Conservation (phyloP, 2,797 vertebrate genomes). For the Falco cherrug region DNA sequence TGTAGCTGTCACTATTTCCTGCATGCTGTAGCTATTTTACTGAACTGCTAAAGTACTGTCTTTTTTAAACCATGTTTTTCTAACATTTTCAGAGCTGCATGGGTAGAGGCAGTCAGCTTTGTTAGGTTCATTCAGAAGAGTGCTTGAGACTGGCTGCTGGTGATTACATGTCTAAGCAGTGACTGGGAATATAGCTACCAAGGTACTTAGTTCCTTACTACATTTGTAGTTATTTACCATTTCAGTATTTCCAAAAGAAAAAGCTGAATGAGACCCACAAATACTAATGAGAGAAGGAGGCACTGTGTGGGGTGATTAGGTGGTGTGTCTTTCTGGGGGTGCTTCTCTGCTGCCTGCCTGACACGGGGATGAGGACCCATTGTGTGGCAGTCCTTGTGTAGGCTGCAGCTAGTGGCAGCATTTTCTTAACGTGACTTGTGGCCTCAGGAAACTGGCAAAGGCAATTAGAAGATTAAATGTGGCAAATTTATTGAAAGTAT, state of each 20-base stretch:
- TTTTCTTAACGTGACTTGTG: background rate
- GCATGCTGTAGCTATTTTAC: background rate
- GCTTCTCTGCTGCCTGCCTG: background rate
- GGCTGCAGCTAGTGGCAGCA: background rate
- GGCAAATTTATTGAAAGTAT: background rate
- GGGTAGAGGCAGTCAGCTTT: background rate
- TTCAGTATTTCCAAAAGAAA: background rate
- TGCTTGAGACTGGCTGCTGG: background rate
- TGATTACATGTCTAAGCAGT: background rate
- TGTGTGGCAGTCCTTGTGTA: background rate
- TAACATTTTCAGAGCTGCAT: background rate
- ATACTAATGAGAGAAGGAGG: background rate
- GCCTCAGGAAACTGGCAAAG: background rate
- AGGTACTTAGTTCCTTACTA: background rate
- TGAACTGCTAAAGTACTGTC: background rate
- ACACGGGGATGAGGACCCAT: background rate
- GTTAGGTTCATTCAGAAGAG: background rate
- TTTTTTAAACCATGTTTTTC: background rate
- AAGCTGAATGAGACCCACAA: background rate
- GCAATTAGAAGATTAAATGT: background rate
- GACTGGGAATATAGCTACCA: background rate
- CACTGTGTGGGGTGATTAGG: fast-evolving
- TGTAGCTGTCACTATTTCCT: background rate
- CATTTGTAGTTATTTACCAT: background rate
- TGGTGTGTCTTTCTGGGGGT: no score